Evolutionary conservation across 1,140 invertebrate genomes (phyloP), one percentile per base, ranked within the genome.

Genomic region (Drosophila tristis): DNA sequence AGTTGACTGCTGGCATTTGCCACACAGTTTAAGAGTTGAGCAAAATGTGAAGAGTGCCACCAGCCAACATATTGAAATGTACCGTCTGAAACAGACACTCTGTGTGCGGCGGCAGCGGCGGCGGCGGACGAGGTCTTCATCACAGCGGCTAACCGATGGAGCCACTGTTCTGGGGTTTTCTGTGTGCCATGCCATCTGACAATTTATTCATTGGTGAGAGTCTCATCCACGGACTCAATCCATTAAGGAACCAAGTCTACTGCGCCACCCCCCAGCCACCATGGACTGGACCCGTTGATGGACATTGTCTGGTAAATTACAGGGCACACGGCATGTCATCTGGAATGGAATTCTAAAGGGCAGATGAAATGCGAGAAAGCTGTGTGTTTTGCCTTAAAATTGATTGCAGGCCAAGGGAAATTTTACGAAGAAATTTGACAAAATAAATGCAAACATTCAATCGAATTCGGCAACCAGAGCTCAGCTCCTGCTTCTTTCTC

Each of bases 1-100:
- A 66, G 57, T 74, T 86, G 81, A 81, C 81, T 86, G 77, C 75
- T 86, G 81, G 82, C 78, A 85, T 86, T 87, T 64, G 60, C 82
- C 78, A 75, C 74, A 65, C 70, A 65, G 78, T 80, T 85, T 74
- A 86, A 60, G 62, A 74, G 80, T 72, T 73, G 67, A 56, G 57
- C 66, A 77, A 86, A 78, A 78, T 87, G 68, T 87, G 70, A 80
- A 74, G 55, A 70, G 82, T 67, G 71, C 20, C 20, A 20, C 20
- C 20, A 29, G 11, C 64, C 64, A 82, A 78, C 63, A 77, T 86
- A 86, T 87, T 82, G 84, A 86, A 78, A 75, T 81, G 82, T 86
- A 13, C 11, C 11, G 11, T 5, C 4, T 39, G 35, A 13, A 39
- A 13, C 9, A 8, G 7, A 64, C 74, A 72, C 71, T 39, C 35